Evolutionary conservation across 1,140 invertebrate genomes (phyloP).

Genomic region (Periplaneta americana): DNA sequence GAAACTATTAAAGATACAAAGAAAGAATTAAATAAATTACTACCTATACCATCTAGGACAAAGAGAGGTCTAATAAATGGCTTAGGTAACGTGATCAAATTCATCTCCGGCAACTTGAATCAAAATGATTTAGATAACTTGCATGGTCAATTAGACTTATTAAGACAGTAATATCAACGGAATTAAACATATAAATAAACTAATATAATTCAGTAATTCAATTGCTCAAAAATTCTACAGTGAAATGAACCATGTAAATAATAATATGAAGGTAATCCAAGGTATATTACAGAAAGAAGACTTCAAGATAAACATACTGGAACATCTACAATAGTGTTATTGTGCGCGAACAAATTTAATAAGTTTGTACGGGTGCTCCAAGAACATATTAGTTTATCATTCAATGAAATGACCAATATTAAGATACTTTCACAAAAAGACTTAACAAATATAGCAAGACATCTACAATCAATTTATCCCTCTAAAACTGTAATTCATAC

Average conservation of each 20-base stretch:
- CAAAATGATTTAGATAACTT: not conserved
- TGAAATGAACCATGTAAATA: no score
- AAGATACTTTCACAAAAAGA: not conserved
- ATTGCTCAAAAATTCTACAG: no score
- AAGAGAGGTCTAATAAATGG: not conserved
- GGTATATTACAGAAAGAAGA: no score
- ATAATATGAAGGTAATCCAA: no score
- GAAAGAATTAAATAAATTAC: not conserved
- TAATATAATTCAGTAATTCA: not conserved
- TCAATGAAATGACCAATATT: no score
- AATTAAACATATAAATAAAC: not conserved
- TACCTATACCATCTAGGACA: not conserved
- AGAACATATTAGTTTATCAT: not conserved
- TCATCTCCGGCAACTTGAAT: no score
- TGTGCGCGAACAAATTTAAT: not conserved
- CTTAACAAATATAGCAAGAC: not conserved
- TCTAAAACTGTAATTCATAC: not conserved
- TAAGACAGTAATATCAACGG: not conserved
- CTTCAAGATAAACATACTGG: no score
- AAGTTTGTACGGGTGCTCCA: not conserved
- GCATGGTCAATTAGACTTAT: not conserved
- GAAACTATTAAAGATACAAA: not conserved
- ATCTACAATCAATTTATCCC: not conserved
- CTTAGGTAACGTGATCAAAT: not conserved
- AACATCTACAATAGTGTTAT: not conserved